Conservation (phyloP, 2,888 invertebrate genomes). For the Cryptophagus acutangulus region DNA sequence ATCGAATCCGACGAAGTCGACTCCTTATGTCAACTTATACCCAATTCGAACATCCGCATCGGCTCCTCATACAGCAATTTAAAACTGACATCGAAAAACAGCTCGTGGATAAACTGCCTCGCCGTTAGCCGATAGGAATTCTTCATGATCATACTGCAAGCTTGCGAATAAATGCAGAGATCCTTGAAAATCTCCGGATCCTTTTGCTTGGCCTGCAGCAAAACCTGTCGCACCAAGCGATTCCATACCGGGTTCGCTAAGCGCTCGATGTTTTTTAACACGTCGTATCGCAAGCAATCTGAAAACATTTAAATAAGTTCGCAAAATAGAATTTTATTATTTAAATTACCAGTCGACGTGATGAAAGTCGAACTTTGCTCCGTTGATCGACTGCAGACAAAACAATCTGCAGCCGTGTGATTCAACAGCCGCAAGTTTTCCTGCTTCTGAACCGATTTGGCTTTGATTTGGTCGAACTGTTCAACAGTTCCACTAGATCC, state of each 20-base stretch:
- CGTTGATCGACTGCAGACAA: no score
- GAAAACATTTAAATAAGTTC: no score
- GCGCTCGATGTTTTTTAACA: conserved; percentile 66
- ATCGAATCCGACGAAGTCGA: conserved; percentile 2
- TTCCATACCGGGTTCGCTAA: conserved; percentile 75
- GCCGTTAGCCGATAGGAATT: conserved; percentile 79
- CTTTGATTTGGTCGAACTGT: no score
- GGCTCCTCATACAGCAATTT: conserved; percentile 54
- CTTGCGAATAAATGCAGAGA: conserved; percentile 89
- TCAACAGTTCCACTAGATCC: no score
- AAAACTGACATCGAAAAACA: conserved; percentile 82
- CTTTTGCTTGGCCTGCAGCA: conserved; percentile 70
- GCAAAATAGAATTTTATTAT: no score
- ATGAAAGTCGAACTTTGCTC: no score
- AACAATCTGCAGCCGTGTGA: no score
- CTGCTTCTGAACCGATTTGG: no score
- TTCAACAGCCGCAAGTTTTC: no score
- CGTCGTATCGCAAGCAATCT: no score
- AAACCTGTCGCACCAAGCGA: conserved; percentile 74
- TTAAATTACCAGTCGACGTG: no score
- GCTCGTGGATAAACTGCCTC: conserved; percentile 85
- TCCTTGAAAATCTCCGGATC: conserved; percentile 73
- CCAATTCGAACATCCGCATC: conserved; percentile 19
- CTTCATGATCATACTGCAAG: conserved; percentile 71
- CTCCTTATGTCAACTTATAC: conserved; percentile 3